Evolutionary conservation across 2,113 vertebrate species (phyloP), one percentile per base, ranked within the genome.

Genomic region (Heteronetta atricapilla): DNA sequence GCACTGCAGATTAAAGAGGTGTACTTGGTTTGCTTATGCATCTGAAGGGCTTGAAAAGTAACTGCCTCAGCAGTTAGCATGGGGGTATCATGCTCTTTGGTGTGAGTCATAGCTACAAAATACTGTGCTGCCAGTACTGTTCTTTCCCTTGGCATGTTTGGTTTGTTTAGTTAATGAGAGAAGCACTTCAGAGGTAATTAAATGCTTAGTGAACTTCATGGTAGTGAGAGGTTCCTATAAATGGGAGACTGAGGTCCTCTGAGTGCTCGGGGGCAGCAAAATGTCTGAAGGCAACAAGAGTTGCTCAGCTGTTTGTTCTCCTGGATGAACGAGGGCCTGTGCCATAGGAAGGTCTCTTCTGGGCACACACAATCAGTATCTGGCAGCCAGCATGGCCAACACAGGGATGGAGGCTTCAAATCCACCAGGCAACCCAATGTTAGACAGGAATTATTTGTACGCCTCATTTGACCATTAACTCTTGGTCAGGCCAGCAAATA

Each of bases 341-440:
- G 4, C 15, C 3, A 12, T 46, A n/a, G 33, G 29, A 11, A 34
- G 48, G 7, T 13, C 31, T 86, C 4, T 76, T 13, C 40, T n/a
- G 44, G 25, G 12, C 1, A 3, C 2, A 3, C 2, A 3, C 26
- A 1, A 2, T 7, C 34, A 0, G 0, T 4, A 15, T 34, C 34
- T 85, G 44, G 22, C 12, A 66, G 25, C 26, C n/a, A 36, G 19
- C 0, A 0, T 8, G 33, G 12, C 6, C 13, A 34, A 42, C 22
- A 18, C 14, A 52, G 14, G 31, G 17, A n/a, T 0, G 1, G 33
- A 82, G 23, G 22, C 23, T 55, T 58, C 26, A 46, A 31, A 76
- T 8, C 77, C 20, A 70, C 20, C 13, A 25, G 23, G 16, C 81
- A 56, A 31, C 15, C 17, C 28, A 17, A 5, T 40, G 21, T 4